These are phyloP conservation scores for Physella acuta DNA, from an alignment of 1,140 invertebrate genomes.

Conservation along the genomic window DNA sequence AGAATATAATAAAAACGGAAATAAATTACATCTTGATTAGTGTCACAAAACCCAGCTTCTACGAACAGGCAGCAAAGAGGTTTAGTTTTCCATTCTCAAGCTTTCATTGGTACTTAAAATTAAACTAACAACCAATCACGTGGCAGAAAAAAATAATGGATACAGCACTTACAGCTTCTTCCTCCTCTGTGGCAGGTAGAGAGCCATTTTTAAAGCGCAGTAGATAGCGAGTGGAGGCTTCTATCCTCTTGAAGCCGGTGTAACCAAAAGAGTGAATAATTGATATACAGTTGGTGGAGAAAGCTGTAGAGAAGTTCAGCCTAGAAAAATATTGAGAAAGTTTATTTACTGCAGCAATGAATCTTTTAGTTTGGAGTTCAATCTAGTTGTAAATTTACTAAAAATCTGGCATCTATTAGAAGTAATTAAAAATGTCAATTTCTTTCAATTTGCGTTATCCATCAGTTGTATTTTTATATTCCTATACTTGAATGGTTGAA, in stretches of 20 bases:
- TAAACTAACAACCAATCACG: neutral
- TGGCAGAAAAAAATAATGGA: neutral
- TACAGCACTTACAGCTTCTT: slow-evolving; percentile 25
- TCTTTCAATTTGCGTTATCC: neutral
- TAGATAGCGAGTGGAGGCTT: slow-evolving; percentile 78
- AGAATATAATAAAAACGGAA: neutral
- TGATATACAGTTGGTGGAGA: slow-evolving; percentile 92
- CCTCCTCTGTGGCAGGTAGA: slow-evolving; percentile 28
- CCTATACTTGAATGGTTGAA: neutral
- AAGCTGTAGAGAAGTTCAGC: slow-evolving; percentile 90
- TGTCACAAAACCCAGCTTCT: neutral
- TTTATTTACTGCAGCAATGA: no score
- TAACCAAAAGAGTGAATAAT: slow-evolving; percentile 85
- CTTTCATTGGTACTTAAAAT: neutral
- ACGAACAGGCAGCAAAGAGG: neutral
- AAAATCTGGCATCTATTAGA: neutral
- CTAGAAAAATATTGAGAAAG: slow-evolving; percentile 61
- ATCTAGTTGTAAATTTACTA: neutral
- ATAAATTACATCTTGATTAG: neutral
- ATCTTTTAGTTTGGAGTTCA: no score
- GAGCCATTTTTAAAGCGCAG: slow-evolving; percentile 61
- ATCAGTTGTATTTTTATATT: neutral
- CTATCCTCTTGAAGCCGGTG: slow-evolving; percentile 73
- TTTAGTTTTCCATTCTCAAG: neutral
- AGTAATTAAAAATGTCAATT: neutral